Percentiles rank a stretch among this genome's conserved stretches.
phyloP scores from a whole-genome alignment of 2,797 vertebrate genomes.

The Myiotriccus ornatus region DNA sequence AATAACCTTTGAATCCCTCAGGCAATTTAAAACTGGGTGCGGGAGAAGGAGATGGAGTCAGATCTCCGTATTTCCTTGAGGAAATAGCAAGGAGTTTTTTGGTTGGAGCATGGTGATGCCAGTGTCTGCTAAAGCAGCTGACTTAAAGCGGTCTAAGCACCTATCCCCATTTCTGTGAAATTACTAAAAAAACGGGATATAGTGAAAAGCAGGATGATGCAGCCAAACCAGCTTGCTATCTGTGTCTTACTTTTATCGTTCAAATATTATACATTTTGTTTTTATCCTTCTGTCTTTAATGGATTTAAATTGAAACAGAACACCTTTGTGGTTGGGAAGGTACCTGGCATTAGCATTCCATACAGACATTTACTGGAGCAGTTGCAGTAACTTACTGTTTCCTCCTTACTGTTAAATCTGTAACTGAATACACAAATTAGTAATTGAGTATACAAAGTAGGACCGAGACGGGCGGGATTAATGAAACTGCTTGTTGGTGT shows the following conservation, averaged over 20 bases:
- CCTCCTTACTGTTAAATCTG: background rate
- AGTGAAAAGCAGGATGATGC: background rate
- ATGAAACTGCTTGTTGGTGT: background rate
- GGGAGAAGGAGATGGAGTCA: background rate
- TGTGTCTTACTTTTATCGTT: background rate
- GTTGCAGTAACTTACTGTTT: background rate
- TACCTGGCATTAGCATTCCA: background rate
- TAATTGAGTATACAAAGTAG: background rate
- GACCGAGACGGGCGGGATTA: background rate
- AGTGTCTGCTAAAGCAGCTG: background rate
- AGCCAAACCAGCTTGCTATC: background rate
- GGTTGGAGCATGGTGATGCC: background rate
- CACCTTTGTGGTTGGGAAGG: background rate
- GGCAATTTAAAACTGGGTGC: background rate
- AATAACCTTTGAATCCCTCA: background rate
- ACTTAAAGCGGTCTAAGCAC: background rate
- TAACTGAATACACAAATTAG: background rate
- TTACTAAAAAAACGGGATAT: background rate
- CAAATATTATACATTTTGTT: background rate
- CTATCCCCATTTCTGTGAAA: background rate
- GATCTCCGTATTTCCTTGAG: background rate
- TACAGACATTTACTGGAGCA: background rate
- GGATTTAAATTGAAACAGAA: background rate
- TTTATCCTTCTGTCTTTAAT: background rate
- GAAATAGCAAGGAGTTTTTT: background rate